Conservation (phyloP, 2,113 vertebrate genomes). For the Semnopithecus entellus region DNA sequence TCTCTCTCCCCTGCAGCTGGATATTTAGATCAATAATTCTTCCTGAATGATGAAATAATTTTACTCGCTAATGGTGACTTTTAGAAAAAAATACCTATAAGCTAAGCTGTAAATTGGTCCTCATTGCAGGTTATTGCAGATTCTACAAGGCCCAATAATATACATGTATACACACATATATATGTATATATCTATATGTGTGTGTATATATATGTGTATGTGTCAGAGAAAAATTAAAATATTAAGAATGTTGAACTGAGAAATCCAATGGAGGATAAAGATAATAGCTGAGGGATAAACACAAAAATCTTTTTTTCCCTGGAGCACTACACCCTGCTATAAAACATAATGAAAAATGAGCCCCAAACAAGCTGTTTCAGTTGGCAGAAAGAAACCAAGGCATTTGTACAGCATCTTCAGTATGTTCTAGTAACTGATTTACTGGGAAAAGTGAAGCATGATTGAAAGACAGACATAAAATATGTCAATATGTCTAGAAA, state of each 20-base stretch:
- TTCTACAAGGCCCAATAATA: background rate
- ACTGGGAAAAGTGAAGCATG: background rate
- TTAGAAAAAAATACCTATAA: background rate
- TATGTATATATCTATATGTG: too few relatives aligned
- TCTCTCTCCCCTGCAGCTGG: background rate
- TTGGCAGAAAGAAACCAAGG: background rate
- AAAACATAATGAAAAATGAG: background rate
- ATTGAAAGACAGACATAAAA: background rate
- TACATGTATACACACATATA: accelerated
- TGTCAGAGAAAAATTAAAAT: background rate
- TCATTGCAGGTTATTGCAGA: constrained; percentile 9
- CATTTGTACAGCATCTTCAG: background rate
- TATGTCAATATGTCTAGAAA: background rate
- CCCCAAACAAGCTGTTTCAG: background rate
- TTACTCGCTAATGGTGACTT: constrained; percentile 25
- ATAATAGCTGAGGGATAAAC: background rate
- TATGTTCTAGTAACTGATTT: background rate
- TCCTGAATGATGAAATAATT: constrained; percentile 12
- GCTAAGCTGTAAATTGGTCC: background rate
- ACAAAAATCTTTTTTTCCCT: background rate
- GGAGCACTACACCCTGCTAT: background rate
- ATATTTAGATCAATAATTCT: constrained; percentile 20
- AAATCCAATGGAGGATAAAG: background rate
- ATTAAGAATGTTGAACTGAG: background rate
- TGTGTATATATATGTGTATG: background rate